A percentile compares a stretch with the other conserved stretches of the same genome.
phyloP scores from a whole-genome alignment of 2,113 vertebrate genomes.

The Lampris incognitus region DNA sequence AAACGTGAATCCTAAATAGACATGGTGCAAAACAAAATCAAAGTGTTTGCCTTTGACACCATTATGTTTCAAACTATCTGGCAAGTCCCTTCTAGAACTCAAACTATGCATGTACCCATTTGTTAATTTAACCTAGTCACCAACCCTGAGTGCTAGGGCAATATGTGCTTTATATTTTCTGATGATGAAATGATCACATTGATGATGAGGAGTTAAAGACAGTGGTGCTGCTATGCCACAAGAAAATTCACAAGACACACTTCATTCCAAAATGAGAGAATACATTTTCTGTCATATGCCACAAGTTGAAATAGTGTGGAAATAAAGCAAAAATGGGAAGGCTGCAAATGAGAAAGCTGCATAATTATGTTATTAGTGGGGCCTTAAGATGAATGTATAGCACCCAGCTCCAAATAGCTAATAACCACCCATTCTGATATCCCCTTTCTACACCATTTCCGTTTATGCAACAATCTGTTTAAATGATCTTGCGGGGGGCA shows the following conservation, averaged over 20 bases:
- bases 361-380: slow-evolving; percentile 12
- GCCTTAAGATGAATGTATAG: slow-evolving; percentile 6
- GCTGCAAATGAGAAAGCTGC: slow-evolving; percentile 19
- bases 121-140: no score
- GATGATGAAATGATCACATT: no score
- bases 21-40: neutral
- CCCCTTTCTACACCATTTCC: slow-evolving; percentile 57
- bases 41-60: neutral
- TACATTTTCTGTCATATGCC: neutral
- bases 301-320: slow-evolving; percentile 15
- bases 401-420: slow-evolving; percentile 40
- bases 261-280: neutral
- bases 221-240: no score
- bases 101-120: neutral
- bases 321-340: neutral
- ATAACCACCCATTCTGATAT: slow-evolving; percentile 43
- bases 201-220: no score
- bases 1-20: neutral
- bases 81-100: neutral
- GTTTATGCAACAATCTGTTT: slow-evolving; percentile 32
- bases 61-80: neutral
- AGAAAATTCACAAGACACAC: no score
- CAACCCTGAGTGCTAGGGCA: no score
- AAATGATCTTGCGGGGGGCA: slow-evolving; percentile 39
- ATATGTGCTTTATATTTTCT: no score